A percentile compares a stretch with the other conserved stretches of the same genome.
These are phyloP conservation scores for Venusia cambrica DNA, from an alignment of 2,888 invertebrate genomes.

Conservation along the genomic window DNA sequence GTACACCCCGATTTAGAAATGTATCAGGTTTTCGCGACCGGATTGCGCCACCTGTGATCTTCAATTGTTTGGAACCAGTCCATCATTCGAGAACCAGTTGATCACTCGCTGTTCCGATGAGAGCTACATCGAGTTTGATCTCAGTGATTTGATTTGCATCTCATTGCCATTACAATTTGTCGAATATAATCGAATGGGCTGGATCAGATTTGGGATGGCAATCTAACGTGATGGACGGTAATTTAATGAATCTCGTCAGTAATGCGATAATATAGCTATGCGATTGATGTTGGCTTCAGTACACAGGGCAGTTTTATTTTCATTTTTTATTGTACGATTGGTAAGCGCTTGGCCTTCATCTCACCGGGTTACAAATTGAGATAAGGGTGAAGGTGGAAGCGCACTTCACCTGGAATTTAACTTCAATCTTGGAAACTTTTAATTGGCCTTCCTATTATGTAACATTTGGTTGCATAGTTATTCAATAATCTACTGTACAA, in stretches of 20 bases:
- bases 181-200: slow-evolving; percentile 12
- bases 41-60: slow-evolving; percentile 47
- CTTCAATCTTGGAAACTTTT: too few species aligned
- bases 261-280: too few species aligned
- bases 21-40: slow-evolving; percentile 28
- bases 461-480: too few species aligned
- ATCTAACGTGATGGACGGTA: background rate
- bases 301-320: too few species aligned
- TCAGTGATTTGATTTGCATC: slow-evolving; percentile 54
- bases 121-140: slow-evolving; percentile 62
- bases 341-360: too few species aligned
- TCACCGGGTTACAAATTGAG: too few species aligned
- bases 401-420: too few species aligned
- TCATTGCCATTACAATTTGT: slow-evolving; percentile 41
- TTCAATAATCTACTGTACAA: too few species aligned
- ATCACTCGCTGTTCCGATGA: slow-evolving; percentile 64
- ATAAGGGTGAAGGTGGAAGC: too few species aligned
- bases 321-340: too few species aligned
- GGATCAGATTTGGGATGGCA: slow-evolving; percentile 17
- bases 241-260: background rate
- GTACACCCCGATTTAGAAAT: slow-evolving; percentile 8
- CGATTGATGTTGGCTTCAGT: too few species aligned
- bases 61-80: slow-evolving; percentile 46
- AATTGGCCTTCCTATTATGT: too few species aligned
- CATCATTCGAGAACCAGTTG: slow-evolving; percentile 46